phyloP scores from a whole-genome alignment of 2,888 invertebrate genomes.

The Philereme vetulata region DNA sequence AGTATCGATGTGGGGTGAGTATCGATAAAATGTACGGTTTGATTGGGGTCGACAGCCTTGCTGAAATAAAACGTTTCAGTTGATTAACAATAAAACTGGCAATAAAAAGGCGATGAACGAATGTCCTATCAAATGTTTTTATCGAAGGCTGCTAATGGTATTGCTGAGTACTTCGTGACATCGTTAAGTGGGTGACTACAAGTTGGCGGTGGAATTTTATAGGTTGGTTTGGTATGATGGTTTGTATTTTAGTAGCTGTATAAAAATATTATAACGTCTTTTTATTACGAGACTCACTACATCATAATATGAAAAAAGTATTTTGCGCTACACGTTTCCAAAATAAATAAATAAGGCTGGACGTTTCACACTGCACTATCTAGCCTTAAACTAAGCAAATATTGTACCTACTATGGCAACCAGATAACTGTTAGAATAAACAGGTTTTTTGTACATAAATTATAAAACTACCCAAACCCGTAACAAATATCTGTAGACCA shows the following conservation, averaged over 20 bases:
- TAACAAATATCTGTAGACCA: too few relatives aligned
- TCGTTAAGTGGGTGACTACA: constrained; percentile 18
- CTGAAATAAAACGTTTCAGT: constrained; percentile 34
- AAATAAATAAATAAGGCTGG: background rate
- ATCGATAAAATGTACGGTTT: constrained; percentile 39
- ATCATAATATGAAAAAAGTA: too few relatives aligned
- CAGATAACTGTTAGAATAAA: too few relatives aligned
- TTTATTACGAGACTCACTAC: too few relatives aligned
- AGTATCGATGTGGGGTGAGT: constrained; percentile 29
- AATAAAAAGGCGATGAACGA: constrained; percentile 33
- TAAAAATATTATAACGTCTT: constrained; percentile 5
- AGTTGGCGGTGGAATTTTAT: constrained; percentile 22
- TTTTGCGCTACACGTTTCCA: constrained; percentile 10
- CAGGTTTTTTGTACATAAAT: constrained; percentile 9
- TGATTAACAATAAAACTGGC: constrained; percentile 39
- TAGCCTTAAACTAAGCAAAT: too few relatives aligned
- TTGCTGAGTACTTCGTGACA: constrained; percentile 29
- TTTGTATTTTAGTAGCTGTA: constrained; percentile 14
- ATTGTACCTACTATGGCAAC: too few relatives aligned
- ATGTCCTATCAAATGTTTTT: constrained; percentile 34
- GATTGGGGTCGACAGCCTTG: constrained; percentile 33
- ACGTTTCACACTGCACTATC: too few relatives aligned
- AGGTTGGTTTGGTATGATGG: constrained; percentile 13
- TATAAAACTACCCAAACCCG: background rate
- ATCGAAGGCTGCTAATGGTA: constrained; percentile 31